These are phyloP conservation scores for Oxyura jamaicensis DNA, from an alignment of 2,113 vertebrate species.

Conservation along the genomic window DNA sequence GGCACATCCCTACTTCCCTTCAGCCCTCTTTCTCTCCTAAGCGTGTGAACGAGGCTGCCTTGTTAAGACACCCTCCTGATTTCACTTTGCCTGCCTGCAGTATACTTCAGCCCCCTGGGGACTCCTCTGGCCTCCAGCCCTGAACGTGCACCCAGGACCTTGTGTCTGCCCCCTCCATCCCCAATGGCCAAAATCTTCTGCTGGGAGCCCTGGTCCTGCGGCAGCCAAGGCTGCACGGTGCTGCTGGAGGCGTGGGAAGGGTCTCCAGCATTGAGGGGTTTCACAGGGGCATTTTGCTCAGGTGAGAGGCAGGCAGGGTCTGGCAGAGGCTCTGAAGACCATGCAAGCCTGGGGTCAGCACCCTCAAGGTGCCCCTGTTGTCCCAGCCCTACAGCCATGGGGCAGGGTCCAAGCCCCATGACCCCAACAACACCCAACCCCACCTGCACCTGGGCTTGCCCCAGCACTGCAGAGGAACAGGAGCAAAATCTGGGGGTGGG, in stretches of 20 bases:
- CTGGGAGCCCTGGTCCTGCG: not conserved
- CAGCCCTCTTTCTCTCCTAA: not conserved
- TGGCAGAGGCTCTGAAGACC: not conserved
- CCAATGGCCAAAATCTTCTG: not conserved
- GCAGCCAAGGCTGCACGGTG: not conserved
- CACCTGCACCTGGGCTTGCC: not conserved
- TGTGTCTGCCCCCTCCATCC: not conserved
- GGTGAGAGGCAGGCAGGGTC: not conserved
- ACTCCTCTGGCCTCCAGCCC: not conserved
- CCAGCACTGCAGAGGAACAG: not conserved
- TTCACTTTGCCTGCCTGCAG: not conserved
- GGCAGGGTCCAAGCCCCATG: not conserved
- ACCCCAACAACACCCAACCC: not conserved
- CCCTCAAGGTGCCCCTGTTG: not conserved
- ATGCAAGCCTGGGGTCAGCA: not conserved
- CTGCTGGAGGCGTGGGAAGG: not conserved
- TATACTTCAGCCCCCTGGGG: not conserved
- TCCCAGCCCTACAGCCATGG: rapidly evolving
- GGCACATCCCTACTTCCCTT: not conserved
- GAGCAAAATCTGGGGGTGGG: not conserved
- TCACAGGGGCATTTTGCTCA: not conserved
- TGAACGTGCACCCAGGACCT: not conserved
- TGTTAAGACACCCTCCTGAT: not conserved
- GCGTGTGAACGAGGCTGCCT: not conserved
- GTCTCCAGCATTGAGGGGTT: not conserved